Base-by-base conservation (phyloP, 2,797 vertebrate species). In the Chelidonichthys spinosus region DNA sequence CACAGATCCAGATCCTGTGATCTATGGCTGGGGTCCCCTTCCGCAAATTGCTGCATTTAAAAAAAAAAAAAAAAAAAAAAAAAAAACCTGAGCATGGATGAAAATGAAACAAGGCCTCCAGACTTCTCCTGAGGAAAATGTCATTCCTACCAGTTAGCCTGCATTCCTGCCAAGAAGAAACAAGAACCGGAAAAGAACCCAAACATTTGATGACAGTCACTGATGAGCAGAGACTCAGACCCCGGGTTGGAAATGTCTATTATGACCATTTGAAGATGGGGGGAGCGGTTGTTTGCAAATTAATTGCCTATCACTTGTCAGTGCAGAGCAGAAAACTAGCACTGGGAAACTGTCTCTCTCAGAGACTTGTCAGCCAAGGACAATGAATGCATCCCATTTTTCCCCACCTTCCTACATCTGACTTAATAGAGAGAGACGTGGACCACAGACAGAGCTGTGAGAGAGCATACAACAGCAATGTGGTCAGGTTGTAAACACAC, bases 221-320 rank as follows among this genome's bases (percentile, higher is more conserved):
- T 25, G 25, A 25, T 25, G 25, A 52, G 44, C 72, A 80, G 55
- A 82, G 53, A 58, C 61, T 79, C 82, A 73, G 69, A 79, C 78
- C 81, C 39, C 8, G 2, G 77, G 63, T 71, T 81, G 36, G 46
- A 83, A 69, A 78, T 63, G 72, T 81, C 78, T 83, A 42, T 78
- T 78, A 64, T 66, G 72, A 77, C 72, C 66, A 71, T 58, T 64
- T 69, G 36, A 81, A 74, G 50, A 84, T 56, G 49, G 43, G 56
- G 66, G 80, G 37, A 47, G 74, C 13, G 18, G 59, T 78, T 56
- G 65, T 43, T 25, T 66, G 61, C 63, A 83, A 85, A 87, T 87
- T 92, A 93, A 93, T 93, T 93, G 90, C 76, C 86, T 69, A 39
- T 93, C 90, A 90, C 65, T 87, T 92, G 93, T 92, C 92, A 88